phyloP scores from a whole-genome alignment of 2,797 vertebrate species.

The Danio choprae region DNA sequence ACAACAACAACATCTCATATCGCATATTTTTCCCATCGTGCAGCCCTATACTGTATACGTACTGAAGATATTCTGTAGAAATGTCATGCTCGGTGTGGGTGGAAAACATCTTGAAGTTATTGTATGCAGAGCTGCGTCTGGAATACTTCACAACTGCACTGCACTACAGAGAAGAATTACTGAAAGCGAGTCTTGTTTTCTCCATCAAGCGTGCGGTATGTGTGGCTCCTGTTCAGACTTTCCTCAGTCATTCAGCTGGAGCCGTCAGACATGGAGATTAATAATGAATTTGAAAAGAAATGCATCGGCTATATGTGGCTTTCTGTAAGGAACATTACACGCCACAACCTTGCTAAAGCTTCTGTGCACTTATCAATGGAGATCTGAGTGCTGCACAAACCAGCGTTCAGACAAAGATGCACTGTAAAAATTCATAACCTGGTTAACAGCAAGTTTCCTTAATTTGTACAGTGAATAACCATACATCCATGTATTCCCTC shows the following conservation, averaged over 20 bases:
- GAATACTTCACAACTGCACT: not conserved
- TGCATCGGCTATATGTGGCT: not conserved
- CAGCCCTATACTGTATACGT: not conserved
- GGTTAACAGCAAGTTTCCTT: too few species aligned
- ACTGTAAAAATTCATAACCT: too few species aligned
- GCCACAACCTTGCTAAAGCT: not conserved
- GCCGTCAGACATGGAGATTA: constrained; percentile 9
- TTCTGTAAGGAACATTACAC: not conserved
- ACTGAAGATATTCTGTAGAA: not conserved
- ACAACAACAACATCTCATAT: too few species aligned
- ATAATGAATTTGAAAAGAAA: constrained; percentile 6
- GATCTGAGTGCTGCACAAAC: not conserved
- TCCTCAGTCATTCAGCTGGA: not conserved
- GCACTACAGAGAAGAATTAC: not conserved
- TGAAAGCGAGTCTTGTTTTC: not conserved
- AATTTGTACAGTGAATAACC: too few species aligned
- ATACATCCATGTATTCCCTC: too few species aligned
- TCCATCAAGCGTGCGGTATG: not conserved
- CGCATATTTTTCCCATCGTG: too few species aligned
- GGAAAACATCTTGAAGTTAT: constrained; percentile 10
- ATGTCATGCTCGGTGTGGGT: not conserved
- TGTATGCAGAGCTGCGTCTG: constrained; percentile 2
- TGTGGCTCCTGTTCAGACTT: not conserved
- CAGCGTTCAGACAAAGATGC: not conserved
- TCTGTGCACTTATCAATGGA: not conserved